Base-by-base conservation (phyloP, 2,888 invertebrate genomes). In the Blastobasis adustella region DNA sequence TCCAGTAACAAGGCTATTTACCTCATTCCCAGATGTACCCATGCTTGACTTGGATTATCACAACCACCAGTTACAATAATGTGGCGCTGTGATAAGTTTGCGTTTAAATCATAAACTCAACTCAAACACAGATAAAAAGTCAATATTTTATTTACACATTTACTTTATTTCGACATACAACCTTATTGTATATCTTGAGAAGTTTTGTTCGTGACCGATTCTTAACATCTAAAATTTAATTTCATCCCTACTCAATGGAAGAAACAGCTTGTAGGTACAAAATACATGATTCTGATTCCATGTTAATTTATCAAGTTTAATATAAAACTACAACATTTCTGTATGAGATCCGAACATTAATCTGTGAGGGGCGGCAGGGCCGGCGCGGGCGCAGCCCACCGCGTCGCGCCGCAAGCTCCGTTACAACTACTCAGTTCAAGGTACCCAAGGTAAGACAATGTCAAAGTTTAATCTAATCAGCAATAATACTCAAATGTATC, bases 401-500 rank as follows among this genome's bases (percentile, higher is more conserved):
- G 46, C 41, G 39, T 36, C 7, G 41, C 44, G n/a, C 44, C 8
- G 23, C 49, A 44, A 77, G 76, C 80, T 82, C 79, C 73, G 76
- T 69, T 39, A 77, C 66, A 71, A 73, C 73, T 65, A 73, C 69
- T 72, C 76, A 81, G 76, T 82, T 78, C 69, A 72, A 6, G 9
- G 42, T 42, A 42, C 42, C 42, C 9, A 71, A 78, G 81, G 78
- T 73, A 74, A 73, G 73, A 76, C 75, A 71, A 73, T 75, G 76
- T 79, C 76, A 79, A 76, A 70, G 76, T 79, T 76, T 75, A 79
- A 76, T 82, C 82, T 82, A 84, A 76, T 83, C 79, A 67, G 82
- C 81, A 87, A 87, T 86, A 87, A 87, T 87, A 87, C 87, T 87
- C 87, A 82, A 23, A 82, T 77, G 82, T 84, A 84, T 83, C 85